Base-by-base conservation (phyloP, 1,140 invertebrate species). In the Heliothis subflexa region DNA sequence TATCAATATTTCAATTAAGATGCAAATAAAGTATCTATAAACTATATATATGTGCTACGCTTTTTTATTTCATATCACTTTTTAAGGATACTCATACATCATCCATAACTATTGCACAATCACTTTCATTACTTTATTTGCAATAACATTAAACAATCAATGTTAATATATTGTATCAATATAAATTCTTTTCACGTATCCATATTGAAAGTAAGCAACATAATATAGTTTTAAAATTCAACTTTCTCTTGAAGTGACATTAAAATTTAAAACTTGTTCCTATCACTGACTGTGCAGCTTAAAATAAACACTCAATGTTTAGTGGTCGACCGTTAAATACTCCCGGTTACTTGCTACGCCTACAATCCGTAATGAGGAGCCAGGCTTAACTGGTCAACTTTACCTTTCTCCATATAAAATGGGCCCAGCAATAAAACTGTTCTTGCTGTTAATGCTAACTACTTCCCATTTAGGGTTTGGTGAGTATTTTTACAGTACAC, bases 221-320 rank as follows among this genome's bases (percentile, higher is more conserved):
- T 86, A 85, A 84, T 86, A 82, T 81, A 80, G 83, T 86, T 89
- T 83, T 81, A 82, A 87, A 81, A 80, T 75, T 81, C 83, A 81
- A 93, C 92, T 93, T 94, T 93, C 93, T 88, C 91, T 88, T 73
- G 81, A 68, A 66, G 82, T 73, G 81, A 70, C 91, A 92, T 93
- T 93, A 89, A 93, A 93, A 94, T 94, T 93, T 92, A 89, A 93
- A 94, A 93, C 92, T 92, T 91, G 93, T 94, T 94, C 88, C 85
- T 85, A 79, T 90, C 86, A 88, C 80, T 88, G 85, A 89, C 83
- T 83, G 85, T 87, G 78, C 81, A 86, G 81, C 83, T 70, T 88
- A 84, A 88, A 91, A 85, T 86, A 85, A 87, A 84, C 83, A 89
- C 91, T 80, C 86, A 78, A 85, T 88, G 84, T 86, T 85, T 85